phyloP scores from a whole-genome alignment of 2,113 vertebrate species.

The Todiramphus saurophagus region DNA sequence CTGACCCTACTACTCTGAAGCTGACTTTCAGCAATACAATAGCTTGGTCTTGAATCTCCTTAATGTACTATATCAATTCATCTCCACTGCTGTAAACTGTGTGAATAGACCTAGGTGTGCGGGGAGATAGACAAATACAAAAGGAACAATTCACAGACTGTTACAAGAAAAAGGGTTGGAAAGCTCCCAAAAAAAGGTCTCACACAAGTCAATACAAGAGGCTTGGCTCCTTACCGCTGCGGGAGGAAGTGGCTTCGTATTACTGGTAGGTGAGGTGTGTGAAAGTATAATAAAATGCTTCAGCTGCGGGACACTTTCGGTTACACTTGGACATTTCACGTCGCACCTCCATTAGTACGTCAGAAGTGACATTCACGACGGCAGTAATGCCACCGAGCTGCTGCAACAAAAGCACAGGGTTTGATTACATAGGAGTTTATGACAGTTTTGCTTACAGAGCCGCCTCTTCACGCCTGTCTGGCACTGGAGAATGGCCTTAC shows the following conservation, averaged over 20 bases:
- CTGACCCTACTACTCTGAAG: background rate
- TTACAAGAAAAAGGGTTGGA: slow-evolving; percentile 47
- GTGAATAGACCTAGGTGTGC: background rate
- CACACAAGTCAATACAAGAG: background rate
- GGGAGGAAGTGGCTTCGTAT: slow-evolving; percentile 11
- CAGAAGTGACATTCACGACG: background rate
- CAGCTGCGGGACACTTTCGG: background rate
- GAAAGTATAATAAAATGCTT: slow-evolving; percentile 30
- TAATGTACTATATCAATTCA: background rate
- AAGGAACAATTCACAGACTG: slow-evolving; percentile 31
- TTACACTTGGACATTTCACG: background rate
- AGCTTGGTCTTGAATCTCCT: background rate
- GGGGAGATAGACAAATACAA: background rate
- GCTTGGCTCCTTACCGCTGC: background rate
- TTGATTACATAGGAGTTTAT: slow-evolving; percentile 9
- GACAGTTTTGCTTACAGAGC: background rate
- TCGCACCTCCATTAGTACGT: background rate
- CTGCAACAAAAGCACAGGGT: background rate
- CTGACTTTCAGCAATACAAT: background rate
- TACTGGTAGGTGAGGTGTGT: background rate
- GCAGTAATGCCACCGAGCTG: background rate
- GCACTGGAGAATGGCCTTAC: background rate
- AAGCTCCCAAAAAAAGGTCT: slow-evolving; percentile 28
- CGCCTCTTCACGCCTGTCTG: slow-evolving; percentile 29
- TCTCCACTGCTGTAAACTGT: background rate